Conservation (phyloP, 2,888 invertebrate species). For the Lepidochitona cinerea region DNA sequence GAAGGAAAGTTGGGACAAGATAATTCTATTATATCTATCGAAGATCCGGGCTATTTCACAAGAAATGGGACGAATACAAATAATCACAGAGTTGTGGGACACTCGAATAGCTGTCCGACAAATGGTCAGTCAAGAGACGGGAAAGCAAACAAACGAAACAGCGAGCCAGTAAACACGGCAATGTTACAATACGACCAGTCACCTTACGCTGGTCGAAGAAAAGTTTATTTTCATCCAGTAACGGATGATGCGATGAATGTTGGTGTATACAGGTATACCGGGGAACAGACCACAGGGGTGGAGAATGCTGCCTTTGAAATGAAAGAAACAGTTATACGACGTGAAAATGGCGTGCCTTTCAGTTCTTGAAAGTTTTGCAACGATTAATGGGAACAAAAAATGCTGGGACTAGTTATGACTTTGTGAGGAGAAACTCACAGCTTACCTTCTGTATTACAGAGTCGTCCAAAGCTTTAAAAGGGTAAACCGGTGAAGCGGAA, state of each 20-base stretch:
- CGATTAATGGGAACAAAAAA: no score
- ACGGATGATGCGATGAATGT: background rate
- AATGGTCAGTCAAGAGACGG: no score
- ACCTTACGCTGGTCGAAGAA: no score
- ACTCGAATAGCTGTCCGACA: background rate
- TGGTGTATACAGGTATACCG: background rate
- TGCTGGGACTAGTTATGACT: no score
- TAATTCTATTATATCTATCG: background rate
- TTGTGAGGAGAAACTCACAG: no score
- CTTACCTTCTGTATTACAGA: no score
- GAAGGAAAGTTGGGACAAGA: background rate
- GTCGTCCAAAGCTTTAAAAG: no score
- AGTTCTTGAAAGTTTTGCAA: background rate
- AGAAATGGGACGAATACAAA: background rate
- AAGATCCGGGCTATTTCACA: background rate
- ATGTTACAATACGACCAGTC: no score
- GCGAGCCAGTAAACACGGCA: no score
- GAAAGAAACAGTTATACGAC: background rate
- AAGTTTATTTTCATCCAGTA: no score
- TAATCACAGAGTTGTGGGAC: background rate
- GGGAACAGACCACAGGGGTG: background rate
- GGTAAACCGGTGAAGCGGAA: no score
- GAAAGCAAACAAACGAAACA: no score
- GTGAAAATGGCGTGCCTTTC: background rate
- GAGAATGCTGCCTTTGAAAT: constrained; percentile 2